Base-by-base conservation (phyloP, 2,888 invertebrate species). In the Lasioglossum calceatum region DNA sequence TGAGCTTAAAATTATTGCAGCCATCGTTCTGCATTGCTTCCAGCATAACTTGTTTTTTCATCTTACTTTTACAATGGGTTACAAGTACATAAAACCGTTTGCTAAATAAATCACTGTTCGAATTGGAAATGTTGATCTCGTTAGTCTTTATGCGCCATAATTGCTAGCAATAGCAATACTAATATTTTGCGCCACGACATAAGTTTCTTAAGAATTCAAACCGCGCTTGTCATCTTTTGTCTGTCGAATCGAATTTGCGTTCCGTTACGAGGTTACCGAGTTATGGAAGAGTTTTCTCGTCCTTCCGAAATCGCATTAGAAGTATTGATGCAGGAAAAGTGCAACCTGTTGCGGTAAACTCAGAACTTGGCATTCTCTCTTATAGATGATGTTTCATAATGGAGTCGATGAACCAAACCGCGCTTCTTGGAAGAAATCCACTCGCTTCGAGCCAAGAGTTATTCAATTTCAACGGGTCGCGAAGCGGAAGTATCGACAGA, bases 391-490 rank as follows among this genome's bases (percentile, higher is more conserved):
- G 80, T 87, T 84, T 87, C 77, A 86, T 86, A 87, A 87, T 79
- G 70, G 84, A 89, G 72, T 79, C 89, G 81, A 86, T 88, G 86
- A 78, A 77, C 61, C 80, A 61, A 19, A 36, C 54, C 36, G 61
- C 36, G 67, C 74, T 77, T 70, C 82, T 87, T 61, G 80, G 76
- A 84, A 71, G 64, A 74, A 19, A 44, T 79, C 82, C 79, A 79
- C 74, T 81, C 58, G 77, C 61, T 67, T 23, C 54, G 73, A 74
- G 76, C 84, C 84, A 78, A 78, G 64, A 67, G 84, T 82, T 87
- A 87, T 87, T 75, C 84, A 82, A 89, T 89, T 87, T 86, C 74
- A 58, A 77, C 70, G 82, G 70, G 27, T 87, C 70, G 64, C 76
- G 73, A 54, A 84, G 76, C 42, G 50, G 73, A 85, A 81, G 32